Conservation (phyloP, 2,113 vertebrate species). For the Mus pahari region DNA sequence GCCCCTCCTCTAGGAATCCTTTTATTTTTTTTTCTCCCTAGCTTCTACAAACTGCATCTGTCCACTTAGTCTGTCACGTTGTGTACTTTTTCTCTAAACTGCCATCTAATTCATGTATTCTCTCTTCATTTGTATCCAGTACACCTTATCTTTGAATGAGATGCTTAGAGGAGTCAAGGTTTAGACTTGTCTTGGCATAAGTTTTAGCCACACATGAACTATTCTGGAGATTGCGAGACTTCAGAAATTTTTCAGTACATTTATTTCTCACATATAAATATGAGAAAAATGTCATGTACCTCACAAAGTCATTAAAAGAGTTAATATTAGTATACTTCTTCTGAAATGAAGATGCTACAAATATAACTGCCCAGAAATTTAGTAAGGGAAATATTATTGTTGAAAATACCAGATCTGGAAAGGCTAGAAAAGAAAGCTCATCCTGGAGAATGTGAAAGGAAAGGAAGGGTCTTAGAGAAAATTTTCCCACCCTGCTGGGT, state of each 20-base stretch:
- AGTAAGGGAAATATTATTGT: background rate
- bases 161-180: background rate
- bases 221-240: background rate
- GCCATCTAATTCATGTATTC: background rate
- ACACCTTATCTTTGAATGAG: background rate
- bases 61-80: background rate
- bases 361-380: background rate
- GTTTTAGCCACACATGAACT: background rate
- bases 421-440: background rate
- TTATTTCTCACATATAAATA: background rate
- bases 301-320: background rate
- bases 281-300: background rate
- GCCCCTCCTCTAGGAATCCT: background rate
- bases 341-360: background rate
- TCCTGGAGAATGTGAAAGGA: background rate
- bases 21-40: background rate
- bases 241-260: background rate
- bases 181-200: background rate
- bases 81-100: background rate
- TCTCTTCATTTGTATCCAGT: background rate
- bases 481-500: background rate
- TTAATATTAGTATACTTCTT: background rate
- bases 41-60: background rate
- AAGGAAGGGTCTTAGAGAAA: background rate
- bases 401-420: background rate